phyloP scores from a whole-genome alignment of 2,797 vertebrate species.

The Cheirogaleus major region DNA sequence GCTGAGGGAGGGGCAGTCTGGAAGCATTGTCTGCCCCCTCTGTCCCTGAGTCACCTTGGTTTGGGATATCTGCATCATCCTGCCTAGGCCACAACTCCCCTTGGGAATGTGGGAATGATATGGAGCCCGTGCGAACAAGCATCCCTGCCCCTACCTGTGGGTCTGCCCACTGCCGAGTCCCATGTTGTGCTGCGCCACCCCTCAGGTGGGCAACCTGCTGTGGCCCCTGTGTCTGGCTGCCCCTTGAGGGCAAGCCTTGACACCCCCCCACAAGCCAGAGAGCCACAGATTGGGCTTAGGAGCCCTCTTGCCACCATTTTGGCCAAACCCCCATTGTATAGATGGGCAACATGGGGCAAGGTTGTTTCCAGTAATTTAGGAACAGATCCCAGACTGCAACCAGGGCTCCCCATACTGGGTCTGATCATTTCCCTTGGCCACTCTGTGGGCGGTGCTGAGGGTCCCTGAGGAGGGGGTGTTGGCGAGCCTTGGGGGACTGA shows the following conservation, averaged over 20 bases:
- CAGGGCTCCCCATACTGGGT: neutral
- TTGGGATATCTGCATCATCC: neutral
- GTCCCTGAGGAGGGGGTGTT: neutral
- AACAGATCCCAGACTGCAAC: neutral
- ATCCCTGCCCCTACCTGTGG: accelerated
- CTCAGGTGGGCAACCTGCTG: neutral
- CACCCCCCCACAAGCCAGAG: neutral
- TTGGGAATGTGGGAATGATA: neutral
- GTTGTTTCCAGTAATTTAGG: neutral
- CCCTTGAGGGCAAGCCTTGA: neutral
- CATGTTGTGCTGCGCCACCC: too few species aligned
- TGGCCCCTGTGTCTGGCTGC: neutral
- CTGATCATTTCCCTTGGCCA: neutral
- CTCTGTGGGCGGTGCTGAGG: neutral
- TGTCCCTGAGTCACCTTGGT: neutral
- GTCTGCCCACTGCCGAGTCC: neutral
- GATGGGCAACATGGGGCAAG: neutral
- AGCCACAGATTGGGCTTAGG: neutral
- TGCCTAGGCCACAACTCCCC: neutral
- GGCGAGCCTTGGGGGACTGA: neutral
- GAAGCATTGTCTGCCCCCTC: neutral
- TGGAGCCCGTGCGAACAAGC: neutral
- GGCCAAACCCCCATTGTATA: neutral
- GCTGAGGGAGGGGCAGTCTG: neutral
- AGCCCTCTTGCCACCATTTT: neutral